Base-by-base conservation (phyloP, 2,113 vertebrate species). In the Neotoma lepida region DNA sequence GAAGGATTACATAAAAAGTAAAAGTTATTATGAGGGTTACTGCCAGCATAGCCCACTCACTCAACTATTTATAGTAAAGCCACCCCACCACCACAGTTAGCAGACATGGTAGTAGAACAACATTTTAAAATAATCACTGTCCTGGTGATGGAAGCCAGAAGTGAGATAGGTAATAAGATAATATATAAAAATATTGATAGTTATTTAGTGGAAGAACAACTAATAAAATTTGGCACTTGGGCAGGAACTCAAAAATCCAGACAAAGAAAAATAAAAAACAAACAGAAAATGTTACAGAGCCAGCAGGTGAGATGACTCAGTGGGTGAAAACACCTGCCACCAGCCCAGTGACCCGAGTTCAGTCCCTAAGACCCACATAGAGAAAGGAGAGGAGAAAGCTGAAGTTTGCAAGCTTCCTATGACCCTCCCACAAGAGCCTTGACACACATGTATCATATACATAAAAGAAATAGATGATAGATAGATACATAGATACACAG, bases 21-120 rank as follows among this genome's bases (percentile, higher is more conserved):
- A 84, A 49, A 80, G 13, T 30, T 74, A 24, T 51, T 1, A 2
- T 51, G 28, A 8, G 24, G 20, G 14, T 39, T 15, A 22, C 14
- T 28, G 20, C 12, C 66, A 14, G 33, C 71, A 14, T 51, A 30
- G 35, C 49, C 18, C 71, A 7, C 4, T 77, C 9, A 58, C 82
- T 89, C 18, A 84, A n/a, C 30, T 8, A 88, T 56, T 26, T 58
- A 58, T 22, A 33, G 28, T n/a, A 44, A 58, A 8, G 70, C 13
- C 6, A 28, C 26, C 10, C 0, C 2, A 9, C 0, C 35, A 2
- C 7, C 4, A 12, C 14, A 30, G 44, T 2, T 22, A 88, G 26
- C 56, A 90, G 58, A 14, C 9, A 10, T 49, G 81, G 9, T 18
- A 54, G 39, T n/a, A 74, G n/a, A 66, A 7, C 10, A 78, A 3